A percentile compares a stretch with the other conserved stretches of the same genome.
phyloP scores from a whole-genome alignment of 2,113 vertebrate species.

The Zeus faber region DNA sequence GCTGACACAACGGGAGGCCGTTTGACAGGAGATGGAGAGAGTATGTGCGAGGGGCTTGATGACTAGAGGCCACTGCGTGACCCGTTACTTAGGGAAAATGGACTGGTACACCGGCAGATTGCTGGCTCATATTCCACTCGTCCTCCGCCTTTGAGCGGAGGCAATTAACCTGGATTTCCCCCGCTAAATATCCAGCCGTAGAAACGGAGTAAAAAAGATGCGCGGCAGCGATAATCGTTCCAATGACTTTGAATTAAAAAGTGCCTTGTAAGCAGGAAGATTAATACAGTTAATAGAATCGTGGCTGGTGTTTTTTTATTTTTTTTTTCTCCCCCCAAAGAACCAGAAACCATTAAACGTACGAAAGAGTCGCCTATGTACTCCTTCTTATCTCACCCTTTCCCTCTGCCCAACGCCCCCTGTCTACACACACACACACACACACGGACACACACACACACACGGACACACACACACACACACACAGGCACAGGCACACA shows the following conservation, averaged over 20 bases:
- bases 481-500: neutral
- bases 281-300: slow-evolving; percentile 65
- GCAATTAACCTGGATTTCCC: slow-evolving; percentile 73
- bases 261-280: slow-evolving; percentile 69
- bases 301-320: slow-evolving; percentile 45
- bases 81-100: slow-evolving; percentile 71
- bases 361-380: slow-evolving; percentile 23
- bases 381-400: slow-evolving; percentile 18
- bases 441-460: neutral
- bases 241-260: slow-evolving; percentile 74
- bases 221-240: slow-evolving; percentile 62
- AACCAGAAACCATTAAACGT: slow-evolving; percentile 52
- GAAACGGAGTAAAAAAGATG: slow-evolving; percentile 51
- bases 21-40: slow-evolving; percentile 54
- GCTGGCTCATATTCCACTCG: slow-evolving; percentile 69
- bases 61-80: slow-evolving; percentile 64
- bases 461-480: neutral
- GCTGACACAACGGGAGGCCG: slow-evolving; percentile 36
- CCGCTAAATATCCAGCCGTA: slow-evolving; percentile 66
- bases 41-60: slow-evolving; percentile 34
- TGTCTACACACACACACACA: slow-evolving; percentile 10
- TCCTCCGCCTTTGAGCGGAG: slow-evolving; percentile 67
- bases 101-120: slow-evolving; percentile 70
- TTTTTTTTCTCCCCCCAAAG: slow-evolving; percentile 58
- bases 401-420: too few relatives aligned